These are phyloP conservation scores for Plagodis dolabraria DNA, from an alignment of 2,888 invertebrate species.

Conservation along the genomic window DNA sequence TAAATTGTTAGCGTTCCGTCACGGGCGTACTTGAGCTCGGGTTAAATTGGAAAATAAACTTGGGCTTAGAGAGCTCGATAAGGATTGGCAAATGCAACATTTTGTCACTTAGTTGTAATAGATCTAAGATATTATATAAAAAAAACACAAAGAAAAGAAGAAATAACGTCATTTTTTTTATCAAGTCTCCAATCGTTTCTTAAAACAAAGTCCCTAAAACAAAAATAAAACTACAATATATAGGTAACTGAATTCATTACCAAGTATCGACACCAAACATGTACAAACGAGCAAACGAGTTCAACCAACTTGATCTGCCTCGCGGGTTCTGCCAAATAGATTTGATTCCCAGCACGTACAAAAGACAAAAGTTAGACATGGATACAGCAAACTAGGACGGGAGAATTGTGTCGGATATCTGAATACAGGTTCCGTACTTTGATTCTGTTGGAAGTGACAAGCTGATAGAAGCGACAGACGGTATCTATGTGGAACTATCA, in stretches of 20 bases:
- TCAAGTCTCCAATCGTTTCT: background rate
- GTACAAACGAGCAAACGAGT: constrained; percentile 16
- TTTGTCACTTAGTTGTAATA: background rate
- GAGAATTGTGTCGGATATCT: constrained; percentile 36
- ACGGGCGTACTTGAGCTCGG: constrained; percentile 42
- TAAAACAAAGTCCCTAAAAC: background rate
- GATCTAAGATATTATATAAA: background rate
- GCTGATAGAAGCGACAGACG: constrained; percentile 27
- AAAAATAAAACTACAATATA: background rate
- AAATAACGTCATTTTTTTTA: background rate
- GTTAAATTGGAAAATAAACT: constrained; percentile 60
- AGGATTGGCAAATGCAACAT: constrained; percentile 6
- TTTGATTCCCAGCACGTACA: constrained; percentile 38
- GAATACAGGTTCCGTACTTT: constrained; percentile 36
- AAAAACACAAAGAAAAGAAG: background rate
- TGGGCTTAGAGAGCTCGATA: constrained; percentile 18
- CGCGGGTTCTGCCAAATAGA: constrained; percentile 39
- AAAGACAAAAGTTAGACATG: constrained; percentile 49
- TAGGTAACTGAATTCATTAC: constrained; percentile 9
- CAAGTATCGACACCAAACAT: constrained; percentile 4
- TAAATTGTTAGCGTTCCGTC: constrained; percentile 62
- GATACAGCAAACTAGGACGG: constrained; percentile 44
- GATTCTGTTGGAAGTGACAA: constrained; percentile 29
- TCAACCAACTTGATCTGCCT: constrained; percentile 32
- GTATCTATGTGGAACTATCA: constrained; percentile 5